Base-by-base conservation (phyloP, 35 echinoderm and acorn worm species). In the Strongylocentrotus purpuratus region DNA sequence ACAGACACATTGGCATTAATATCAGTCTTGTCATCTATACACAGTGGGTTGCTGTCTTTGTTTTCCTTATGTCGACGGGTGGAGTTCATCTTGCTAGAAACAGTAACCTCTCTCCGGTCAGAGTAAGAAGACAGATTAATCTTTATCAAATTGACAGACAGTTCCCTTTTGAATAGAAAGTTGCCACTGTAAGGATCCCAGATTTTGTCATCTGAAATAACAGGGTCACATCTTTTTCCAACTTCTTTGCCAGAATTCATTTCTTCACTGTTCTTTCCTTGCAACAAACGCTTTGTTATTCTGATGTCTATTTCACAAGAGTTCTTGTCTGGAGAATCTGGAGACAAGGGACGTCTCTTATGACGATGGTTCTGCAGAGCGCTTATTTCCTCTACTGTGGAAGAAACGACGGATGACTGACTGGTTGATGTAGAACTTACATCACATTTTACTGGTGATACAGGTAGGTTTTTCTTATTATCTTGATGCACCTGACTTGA, bases 101-200 rank as follows among this genome's bases (percentile, higher is more conserved):
- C 87, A 7, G 33, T 89, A 5, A 89, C 87, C n/a, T 89, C 45
- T 89, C 87, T 35, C 45, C 15, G 5, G 33, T 89, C 87, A 15
- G 45, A 46, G 4, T 18, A 9, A 18, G 87, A 89, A 11, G 87
- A 89, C 0, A 89, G 12, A 18, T 89, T 46, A 20, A 89, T 46
- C 15, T 31, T 33, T 33, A 33, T 89, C 13, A 89, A 46, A 89
- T 89, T 89, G 31, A 89, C 87, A 45, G 32, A 33, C 33, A 89
- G 33, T 46, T 89, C 87, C 87, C 45, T 89, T 89, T 89, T 89
- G 87, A 89, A 89, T 18, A 89, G 87, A 89, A 89, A 89, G 17
- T 89, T 45, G 31, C 45, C 87, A 89, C n/a, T 31, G 45, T 46
- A 33, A 7, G 22, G 22, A 78, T 78, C n/a, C 65, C 65, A 78